phyloP scores from a whole-genome alignment of 2,888 invertebrate genomes.

The Diaperis boleti region DNA sequence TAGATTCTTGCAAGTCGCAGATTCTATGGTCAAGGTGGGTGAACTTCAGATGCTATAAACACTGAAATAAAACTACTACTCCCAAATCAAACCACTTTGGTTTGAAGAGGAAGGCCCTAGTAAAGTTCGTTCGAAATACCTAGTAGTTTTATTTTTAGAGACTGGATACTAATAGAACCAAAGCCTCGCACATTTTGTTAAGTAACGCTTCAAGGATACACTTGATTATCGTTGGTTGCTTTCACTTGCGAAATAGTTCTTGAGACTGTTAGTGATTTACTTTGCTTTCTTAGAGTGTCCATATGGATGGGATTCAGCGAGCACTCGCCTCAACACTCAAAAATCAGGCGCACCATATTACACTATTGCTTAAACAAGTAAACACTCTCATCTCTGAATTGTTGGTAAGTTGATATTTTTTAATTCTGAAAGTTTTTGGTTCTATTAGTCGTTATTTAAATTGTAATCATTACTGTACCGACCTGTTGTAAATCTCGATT shows the following conservation, averaged over 20 bases:
- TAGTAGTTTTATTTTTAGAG: constrained; percentile 39
- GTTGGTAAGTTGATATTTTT: constrained; percentile 64
- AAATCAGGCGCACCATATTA: constrained; percentile 65
- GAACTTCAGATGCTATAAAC: no score
- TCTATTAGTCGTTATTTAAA: constrained; percentile 43
- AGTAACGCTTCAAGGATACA: constrained; percentile 54
- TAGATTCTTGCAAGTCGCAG: constrained; percentile 72
- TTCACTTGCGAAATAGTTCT: constrained; percentile 48
- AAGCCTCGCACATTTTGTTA: constrained; percentile 57
- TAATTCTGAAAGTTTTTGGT: constrained; percentile 39
- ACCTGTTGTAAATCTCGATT: not conserved
- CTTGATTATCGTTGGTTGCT: constrained; percentile 51
- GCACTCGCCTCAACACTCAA: constrained; percentile 70
- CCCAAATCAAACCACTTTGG: constrained; percentile 16
- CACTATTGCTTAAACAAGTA: constrained; percentile 68
- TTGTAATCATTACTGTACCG: not conserved
- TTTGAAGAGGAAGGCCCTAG: not conserved
- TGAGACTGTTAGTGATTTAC: constrained; percentile 41
- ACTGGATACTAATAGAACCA: constrained; percentile 50
- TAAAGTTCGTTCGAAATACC: no score
- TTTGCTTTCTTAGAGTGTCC: constrained; percentile 68
- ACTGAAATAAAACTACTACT: not conserved
- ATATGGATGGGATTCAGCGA: constrained; percentile 71
- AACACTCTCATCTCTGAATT: constrained; percentile 69
- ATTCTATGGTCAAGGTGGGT: constrained; percentile 75